Conservation (phyloP, 1,140 invertebrate species). For the Limonius californicus region DNA sequence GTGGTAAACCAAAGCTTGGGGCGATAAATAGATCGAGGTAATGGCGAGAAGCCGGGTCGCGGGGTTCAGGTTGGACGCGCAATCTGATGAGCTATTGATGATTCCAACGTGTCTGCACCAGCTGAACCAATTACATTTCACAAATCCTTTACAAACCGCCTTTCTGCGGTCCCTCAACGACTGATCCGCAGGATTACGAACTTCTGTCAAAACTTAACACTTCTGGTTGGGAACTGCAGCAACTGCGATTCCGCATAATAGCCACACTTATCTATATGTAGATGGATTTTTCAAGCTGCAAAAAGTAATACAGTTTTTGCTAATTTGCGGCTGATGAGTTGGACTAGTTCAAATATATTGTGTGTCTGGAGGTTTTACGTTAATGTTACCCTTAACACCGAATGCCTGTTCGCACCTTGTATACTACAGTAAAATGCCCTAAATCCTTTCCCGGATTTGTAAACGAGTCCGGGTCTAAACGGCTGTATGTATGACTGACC, state of each 20-base stretch:
- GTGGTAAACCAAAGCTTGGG: slow-evolving; percentile 17
- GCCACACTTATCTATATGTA: slow-evolving; percentile 17
- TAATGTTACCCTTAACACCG: too few species aligned
- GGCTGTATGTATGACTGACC: slow-evolving; percentile 34
- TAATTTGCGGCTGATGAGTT: background rate
- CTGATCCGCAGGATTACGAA: slow-evolving; percentile 39
- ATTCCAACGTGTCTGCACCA: slow-evolving; percentile 46
- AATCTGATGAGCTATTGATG: slow-evolving; percentile 50
- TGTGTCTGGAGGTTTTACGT: background rate
- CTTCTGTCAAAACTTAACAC: slow-evolving; percentile 19
- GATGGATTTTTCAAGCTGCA: background rate
- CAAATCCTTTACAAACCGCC: slow-evolving; percentile 42
- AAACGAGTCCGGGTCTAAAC: slow-evolving; percentile 33
- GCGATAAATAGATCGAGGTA: slow-evolving; percentile 25
- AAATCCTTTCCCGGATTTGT: slow-evolving; percentile 37
- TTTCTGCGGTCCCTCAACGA: slow-evolving; percentile 35
- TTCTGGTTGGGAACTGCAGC: slow-evolving; percentile 26
- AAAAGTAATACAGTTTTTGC: background rate
- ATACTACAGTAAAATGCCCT: slow-evolving; percentile 13
- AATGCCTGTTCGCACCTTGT: slow-evolving; percentile 1
- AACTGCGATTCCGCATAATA: slow-evolving; percentile 3
- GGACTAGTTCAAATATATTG: slow-evolving; percentile 1
- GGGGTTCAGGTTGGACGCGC: slow-evolving; percentile 33
- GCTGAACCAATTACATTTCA: slow-evolving; percentile 50
- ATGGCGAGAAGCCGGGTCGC: slow-evolving; percentile 26